These are phyloP conservation scores for Seira ritae DNA, from an alignment of 2,888 invertebrate genomes.

Conservation along the genomic window DNA sequence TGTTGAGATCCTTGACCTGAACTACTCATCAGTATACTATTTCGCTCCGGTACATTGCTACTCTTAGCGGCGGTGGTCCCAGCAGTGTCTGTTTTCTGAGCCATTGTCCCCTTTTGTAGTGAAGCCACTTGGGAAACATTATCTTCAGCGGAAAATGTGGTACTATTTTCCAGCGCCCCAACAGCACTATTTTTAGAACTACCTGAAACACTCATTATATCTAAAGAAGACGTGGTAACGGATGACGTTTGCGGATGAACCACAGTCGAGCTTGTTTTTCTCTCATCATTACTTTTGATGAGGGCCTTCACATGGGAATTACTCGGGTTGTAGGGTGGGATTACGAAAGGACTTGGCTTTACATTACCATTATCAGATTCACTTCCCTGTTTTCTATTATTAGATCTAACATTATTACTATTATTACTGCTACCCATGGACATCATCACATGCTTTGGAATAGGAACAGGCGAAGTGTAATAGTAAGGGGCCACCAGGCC, in stretches of 20 bases:
- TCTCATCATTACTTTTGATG: conserved; percentile 44
- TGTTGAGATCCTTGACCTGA: neutral
- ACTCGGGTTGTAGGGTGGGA: conserved; percentile 44
- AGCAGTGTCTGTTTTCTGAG: neutral
- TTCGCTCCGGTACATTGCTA: neutral
- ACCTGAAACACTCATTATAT: conserved; percentile 20
- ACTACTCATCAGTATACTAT: neutral
- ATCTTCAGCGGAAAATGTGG: neutral
- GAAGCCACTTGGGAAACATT: neutral
- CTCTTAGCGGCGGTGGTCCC: neutral
- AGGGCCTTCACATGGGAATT: conserved; percentile 30
- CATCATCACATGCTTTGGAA: conserved; percentile 52
- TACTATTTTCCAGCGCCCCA: neutral
- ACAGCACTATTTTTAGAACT: conserved; percentile 24
- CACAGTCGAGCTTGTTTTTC: neutral
- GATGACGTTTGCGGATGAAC: neutral
- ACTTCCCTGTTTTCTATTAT: conserved; percentile 22
- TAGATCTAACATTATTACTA: conserved; percentile 17
- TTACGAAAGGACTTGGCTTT: conserved; percentile 36
- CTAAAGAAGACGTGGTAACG: neutral
- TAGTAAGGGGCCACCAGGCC: conserved; percentile 70
- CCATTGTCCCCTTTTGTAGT: neutral
- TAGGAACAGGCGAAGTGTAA: conserved; percentile 63
- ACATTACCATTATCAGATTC: conserved; percentile 5
- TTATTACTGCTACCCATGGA: conserved; percentile 17